Percentiles rank a stretch among this genome's conserved stretches.
Evolutionary conservation across 64 coral and sea anemone genomes (phyloP).

Genomic region (Exaiptasia diaphana): DNA sequence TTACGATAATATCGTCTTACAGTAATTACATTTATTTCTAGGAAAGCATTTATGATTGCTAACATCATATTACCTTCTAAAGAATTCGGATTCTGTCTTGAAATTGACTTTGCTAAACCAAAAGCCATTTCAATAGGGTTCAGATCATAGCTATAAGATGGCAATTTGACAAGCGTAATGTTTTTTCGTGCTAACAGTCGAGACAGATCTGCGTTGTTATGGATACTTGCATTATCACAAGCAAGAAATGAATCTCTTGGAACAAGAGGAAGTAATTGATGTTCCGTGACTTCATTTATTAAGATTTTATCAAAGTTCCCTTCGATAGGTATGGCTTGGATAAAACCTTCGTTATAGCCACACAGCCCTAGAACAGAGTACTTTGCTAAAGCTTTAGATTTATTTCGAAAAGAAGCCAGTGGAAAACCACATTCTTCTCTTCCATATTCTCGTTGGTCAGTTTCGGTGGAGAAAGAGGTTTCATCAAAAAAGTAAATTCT

Average conservation of each 20-base stretch:
- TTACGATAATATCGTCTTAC: too few species aligned
- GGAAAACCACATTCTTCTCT: neutral
- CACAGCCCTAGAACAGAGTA: neutral
- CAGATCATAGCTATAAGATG: neutral
- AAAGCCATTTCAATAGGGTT: neutral
- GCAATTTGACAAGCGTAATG: constrained; percentile 19
- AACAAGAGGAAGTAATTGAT: neutral
- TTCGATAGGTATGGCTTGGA: neutral
- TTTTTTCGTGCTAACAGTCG: neutral
- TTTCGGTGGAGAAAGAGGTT: neutral
- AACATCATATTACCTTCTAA: neutral
- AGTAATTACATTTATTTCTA: too few species aligned
- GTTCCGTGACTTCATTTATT: neutral
- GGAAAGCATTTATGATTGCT: constrained; percentile 2
- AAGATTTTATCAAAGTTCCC: neutral
- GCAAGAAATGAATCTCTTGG: neutral
- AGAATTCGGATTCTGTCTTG: neutral
- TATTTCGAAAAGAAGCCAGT: neutral
- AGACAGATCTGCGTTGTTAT: neutral
- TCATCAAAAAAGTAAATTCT: constrained; percentile 8
- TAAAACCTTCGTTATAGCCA: neutral
- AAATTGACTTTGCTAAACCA: neutral
- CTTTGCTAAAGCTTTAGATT: neutral
- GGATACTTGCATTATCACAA: neutral
- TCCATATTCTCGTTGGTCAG: constrained; percentile 1